These are phyloP conservation scores for Hormiphora californensis DNA, from an alignment of 37 sponge, comb jelly and placozoan genomes.

Conservation along the genomic window DNA sequence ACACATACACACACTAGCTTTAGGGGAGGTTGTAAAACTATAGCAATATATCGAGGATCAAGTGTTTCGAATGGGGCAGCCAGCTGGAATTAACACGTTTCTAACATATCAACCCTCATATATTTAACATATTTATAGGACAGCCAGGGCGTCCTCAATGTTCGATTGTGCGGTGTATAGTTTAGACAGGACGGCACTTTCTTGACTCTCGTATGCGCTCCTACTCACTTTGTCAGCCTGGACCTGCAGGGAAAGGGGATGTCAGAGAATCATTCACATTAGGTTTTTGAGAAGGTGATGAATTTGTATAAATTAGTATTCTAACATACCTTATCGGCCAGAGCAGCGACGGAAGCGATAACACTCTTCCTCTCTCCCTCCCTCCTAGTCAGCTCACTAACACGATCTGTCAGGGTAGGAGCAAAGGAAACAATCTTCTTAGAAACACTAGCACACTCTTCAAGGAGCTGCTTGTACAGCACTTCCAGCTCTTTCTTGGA, in stretches of 20 bases:
- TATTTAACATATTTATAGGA: too few species aligned
- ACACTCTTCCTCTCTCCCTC: conserved; percentile 20
- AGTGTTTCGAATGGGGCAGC: too few species aligned
- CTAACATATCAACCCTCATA: too few species aligned
- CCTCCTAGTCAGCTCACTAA: not conserved
- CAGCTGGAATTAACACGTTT: too few species aligned
- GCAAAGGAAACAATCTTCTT: conserved; percentile 18
- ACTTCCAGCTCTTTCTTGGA: conserved; percentile 56
- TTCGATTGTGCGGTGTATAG: not conserved
- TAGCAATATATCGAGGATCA: too few species aligned
- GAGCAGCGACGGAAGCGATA: not conserved
- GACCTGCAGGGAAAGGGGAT: not conserved
- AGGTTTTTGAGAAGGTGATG: not conserved
- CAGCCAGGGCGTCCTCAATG: conserved; percentile 38
- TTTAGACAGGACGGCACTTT: not conserved
- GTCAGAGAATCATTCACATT: not conserved
- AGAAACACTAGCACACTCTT: conserved; percentile 16
- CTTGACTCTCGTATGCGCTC: not conserved
- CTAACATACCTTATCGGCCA: not conserved
- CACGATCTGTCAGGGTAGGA: not conserved
- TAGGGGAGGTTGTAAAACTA: too few species aligned
- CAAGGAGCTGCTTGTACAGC: conserved; percentile 37
- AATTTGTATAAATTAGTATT: not conserved
- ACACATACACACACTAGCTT: too few species aligned
- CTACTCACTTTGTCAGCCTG: conserved; percentile 26